Conservation (phyloP, 2,113 vertebrate species). For the Poicephalus gulielmi region DNA sequence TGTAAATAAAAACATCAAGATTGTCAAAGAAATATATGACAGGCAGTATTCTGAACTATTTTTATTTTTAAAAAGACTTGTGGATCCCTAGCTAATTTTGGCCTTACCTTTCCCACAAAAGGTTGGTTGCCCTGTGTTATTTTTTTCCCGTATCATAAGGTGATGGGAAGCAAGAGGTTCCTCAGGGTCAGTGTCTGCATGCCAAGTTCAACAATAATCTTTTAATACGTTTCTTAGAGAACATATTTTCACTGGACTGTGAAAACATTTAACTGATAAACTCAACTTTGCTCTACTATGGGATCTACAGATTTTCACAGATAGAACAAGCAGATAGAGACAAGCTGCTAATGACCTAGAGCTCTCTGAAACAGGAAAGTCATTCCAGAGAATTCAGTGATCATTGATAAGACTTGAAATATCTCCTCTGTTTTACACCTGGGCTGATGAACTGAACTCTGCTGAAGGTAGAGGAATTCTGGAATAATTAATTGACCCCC, state of each 20-base stretch:
- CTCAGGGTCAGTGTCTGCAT: not conserved
- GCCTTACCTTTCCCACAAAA: slow-evolving; percentile 31
- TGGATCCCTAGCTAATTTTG: not conserved
- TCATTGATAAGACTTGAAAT: not conserved
- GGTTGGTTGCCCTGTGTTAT: not conserved
- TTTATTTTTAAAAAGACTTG: not conserved
- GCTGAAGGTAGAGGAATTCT: not conserved
- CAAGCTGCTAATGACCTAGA: not conserved
- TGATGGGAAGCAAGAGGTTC: not conserved
- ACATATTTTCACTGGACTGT: not conserved
- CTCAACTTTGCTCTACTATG: not conserved
- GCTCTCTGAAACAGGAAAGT: not conserved
- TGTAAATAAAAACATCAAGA: not conserved
- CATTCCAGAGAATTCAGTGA: not conserved
- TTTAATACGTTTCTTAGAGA: not conserved
- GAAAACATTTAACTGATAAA: slow-evolving; percentile 12
- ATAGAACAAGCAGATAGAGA: not conserved
- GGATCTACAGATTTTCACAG: not conserved
- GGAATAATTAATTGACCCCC: not conserved
- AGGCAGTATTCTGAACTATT: not conserved
- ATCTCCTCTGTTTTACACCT: not conserved
- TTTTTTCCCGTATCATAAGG: not conserved
- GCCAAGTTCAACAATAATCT: not conserved
- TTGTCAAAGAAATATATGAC: not conserved
- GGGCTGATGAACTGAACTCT: not conserved